A percentile compares a stretch with the other conserved stretches of the same genome.
Evolutionary conservation across 2,888 invertebrate species (phyloP).

Genomic region (Catocala fraxini): DNA sequence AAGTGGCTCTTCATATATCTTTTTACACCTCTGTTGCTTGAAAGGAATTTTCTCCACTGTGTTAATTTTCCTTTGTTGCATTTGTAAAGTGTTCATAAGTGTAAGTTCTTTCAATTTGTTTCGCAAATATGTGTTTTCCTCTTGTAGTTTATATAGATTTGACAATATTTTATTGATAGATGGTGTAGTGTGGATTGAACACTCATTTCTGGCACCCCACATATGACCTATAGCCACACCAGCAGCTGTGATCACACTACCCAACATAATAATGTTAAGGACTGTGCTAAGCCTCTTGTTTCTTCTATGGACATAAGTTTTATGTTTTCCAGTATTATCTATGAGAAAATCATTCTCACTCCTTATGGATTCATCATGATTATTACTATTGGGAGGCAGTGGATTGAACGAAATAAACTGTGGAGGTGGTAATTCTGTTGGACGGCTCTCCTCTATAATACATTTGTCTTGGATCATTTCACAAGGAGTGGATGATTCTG

Average conservation of each 20-base stretch:
- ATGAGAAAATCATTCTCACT: constrained; percentile 71
- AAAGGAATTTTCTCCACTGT: constrained; percentile 52
- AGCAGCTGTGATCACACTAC: constrained; percentile 82
- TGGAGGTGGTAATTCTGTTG: constrained; percentile 52
- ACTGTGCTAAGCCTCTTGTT: constrained; percentile 82
- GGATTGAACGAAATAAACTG: constrained; percentile 58
- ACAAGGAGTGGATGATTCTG: constrained; percentile 67
- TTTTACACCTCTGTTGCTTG: constrained; percentile 76
- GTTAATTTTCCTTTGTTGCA: constrained; percentile 59
- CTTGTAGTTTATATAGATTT: constrained; percentile 82
- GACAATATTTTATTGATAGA: constrained; percentile 82
- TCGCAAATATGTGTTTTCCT: constrained; percentile 81
- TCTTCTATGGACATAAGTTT: constrained; percentile 82
- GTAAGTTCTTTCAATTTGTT: constrained; percentile 78
- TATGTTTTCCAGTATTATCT: constrained; percentile 70
- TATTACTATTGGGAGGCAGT: constrained; percentile 53
- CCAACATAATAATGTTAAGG: constrained; percentile 80
- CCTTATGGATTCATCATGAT: constrained; percentile 60
- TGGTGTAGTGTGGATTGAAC: constrained; percentile 68
- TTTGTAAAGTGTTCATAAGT: constrained; percentile 60
- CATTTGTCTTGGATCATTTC: constrained; percentile 60
- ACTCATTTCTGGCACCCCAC: constrained; percentile 84
- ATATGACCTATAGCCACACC: constrained; percentile 84
- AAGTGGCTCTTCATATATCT: constrained; percentile 78
- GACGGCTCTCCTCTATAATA: constrained; percentile 56